Evolutionary conservation across 2,113 vertebrate genomes (phyloP), one percentile per base, ranked within the genome.

Genomic region (Saguinus imperator): DNA sequence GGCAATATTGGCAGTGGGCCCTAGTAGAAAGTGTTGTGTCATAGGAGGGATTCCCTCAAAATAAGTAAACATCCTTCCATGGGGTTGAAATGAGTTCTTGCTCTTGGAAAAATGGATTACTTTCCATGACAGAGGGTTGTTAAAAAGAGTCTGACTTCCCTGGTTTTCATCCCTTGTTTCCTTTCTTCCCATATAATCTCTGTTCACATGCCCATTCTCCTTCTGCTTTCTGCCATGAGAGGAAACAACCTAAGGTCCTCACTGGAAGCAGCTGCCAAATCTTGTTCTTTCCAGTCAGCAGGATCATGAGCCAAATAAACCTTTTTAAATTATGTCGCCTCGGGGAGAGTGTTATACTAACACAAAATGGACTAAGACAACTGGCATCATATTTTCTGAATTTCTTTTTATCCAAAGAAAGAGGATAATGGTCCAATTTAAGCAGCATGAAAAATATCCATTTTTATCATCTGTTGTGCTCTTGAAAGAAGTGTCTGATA

Each of bases 361-460:
- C 20, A 40, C 20, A 73, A n/a, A 40, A 73, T 21, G 17, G 70
- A 73, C 20, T 23, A 73, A 40, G n/a, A 11, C 70, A 73, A 98
- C 97, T 98, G 96, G 97, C 96, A 97, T 97, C 76, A 73, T 97
- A 97, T 97, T 88, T 96, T 98, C 95, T 98, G 96, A 97, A 20
- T 94, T 95, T 27, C 93, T 94, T 98, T 98, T 92, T 93, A 98
- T 92, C 91, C 70, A 1, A 37, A 95, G 95, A 97, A 98, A 98
- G 96, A 96, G 13, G 8, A 88, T 95, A 92, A 97, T 96, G 96
- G 98, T 95, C 90, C 92, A 87, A 98, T 93, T 97, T 81, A 97
- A 86, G 93, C 82, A 52, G 52, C 1, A 12, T 97, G 92, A 0
- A 96, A 96, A 94, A 8, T 89, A 66, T 86, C 84, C 50, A 0